These are phyloP conservation scores for Macroteleia sp. DNA, from an alignment of 2,888 invertebrate genomes.

Conservation along the genomic window DNA sequence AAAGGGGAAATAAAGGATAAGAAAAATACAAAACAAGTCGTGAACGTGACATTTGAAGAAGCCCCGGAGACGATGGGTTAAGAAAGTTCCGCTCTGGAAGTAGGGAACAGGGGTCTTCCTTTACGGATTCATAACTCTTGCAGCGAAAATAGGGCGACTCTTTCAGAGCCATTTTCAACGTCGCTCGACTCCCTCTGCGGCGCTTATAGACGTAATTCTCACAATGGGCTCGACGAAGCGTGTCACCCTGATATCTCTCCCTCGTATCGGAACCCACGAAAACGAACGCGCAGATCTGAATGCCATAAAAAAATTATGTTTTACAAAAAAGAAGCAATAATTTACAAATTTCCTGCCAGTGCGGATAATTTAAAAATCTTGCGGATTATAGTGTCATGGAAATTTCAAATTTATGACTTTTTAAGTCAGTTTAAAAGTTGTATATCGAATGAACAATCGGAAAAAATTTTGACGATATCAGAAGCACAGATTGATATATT, in stretches of 20 bases:
- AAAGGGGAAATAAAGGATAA: slow-evolving; percentile 38
- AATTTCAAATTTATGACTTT: slow-evolving; percentile 44
- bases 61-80: slow-evolving; percentile 55
- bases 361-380: slow-evolving; percentile 58
- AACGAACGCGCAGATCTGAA: slow-evolving; percentile 50
- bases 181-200: slow-evolving; percentile 56
- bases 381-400: slow-evolving; percentile 25
- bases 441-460: slow-evolving; percentile 2
- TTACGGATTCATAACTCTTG: slow-evolving; percentile 72
- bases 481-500: too few relatives aligned
- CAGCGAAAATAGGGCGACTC: slow-evolving; percentile 70
- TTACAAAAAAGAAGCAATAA: slow-evolving; percentile 57
- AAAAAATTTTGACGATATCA: slow-evolving; percentile 9
- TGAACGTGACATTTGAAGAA: slow-evolving; percentile 60
- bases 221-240: slow-evolving; percentile 77
- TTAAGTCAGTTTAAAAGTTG: slow-evolving; percentile 33
- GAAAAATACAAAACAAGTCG: slow-evolving; percentile 58
- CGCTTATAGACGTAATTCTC: slow-evolving; percentile 64
- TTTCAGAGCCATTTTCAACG: slow-evolving; percentile 67
- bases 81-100: slow-evolving; percentile 57
- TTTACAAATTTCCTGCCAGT: slow-evolving; percentile 55
- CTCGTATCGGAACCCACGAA: slow-evolving; percentile 71
- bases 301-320: slow-evolving; percentile 57
- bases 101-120: slow-evolving; percentile 53
- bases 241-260: slow-evolving; percentile 75